Evolutionary conservation across 2,113 vertebrate genomes (phyloP).

Genomic region (Cyrtonyx montezumae): DNA sequence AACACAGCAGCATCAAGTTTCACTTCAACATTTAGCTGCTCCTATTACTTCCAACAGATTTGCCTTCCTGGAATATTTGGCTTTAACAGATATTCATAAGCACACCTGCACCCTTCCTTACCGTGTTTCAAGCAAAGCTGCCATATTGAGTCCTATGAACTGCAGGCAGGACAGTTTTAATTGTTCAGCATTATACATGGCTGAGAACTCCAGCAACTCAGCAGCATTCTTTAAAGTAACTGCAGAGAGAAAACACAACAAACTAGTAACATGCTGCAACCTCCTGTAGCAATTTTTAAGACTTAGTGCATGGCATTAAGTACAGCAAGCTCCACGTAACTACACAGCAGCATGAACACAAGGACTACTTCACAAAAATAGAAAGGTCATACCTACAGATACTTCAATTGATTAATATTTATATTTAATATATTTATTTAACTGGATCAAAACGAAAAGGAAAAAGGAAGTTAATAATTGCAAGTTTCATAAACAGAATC

Average conservation of each 20-base stretch:
- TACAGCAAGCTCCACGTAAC: neutral
- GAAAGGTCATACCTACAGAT: neutral
- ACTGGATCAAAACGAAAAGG: neutral
- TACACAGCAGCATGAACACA: neutral
- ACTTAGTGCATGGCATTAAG: neutral
- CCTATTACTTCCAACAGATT: neutral
- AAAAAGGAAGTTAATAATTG: neutral
- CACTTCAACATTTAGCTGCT: neutral
- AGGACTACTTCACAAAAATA: neutral
- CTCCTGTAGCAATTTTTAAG: neutral
- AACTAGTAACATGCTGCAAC: neutral
- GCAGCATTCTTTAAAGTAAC: conserved; percentile 95
- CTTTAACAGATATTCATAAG: neutral
- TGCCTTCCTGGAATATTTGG: neutral
- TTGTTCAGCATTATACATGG: conserved; percentile 92
- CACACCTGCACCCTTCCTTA: conserved; percentile 56
- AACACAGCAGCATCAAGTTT: neutral
- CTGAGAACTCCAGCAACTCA: conserved; percentile 91
- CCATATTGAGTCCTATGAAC: conserved; percentile 94
- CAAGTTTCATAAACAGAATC: neutral
- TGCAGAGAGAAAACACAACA: conserved; percentile 62
- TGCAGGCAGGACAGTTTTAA: conserved; percentile 94
- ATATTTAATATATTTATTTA: too few species aligned
- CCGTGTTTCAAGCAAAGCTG: conserved; percentile 93
- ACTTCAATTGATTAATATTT: neutral